Evolutionary conservation across 2,113 vertebrate genomes (phyloP).

Genomic region (Urocitellus parryii): DNA sequence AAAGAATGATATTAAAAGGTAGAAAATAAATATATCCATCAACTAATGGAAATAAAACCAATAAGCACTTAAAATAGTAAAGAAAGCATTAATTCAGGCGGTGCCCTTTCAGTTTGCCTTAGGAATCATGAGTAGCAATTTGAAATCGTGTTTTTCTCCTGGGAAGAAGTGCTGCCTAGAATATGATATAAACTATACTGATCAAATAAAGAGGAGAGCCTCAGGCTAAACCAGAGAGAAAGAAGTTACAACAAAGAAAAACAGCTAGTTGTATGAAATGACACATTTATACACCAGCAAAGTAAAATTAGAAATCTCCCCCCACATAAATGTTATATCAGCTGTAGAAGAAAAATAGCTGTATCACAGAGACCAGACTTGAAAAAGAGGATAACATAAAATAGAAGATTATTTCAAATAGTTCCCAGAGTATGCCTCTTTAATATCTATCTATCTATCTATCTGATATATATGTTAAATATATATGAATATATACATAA

Average conservation of each 20-base stretch:
- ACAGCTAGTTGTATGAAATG: conserved; percentile 88
- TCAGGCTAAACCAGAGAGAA: conserved; percentile 87
- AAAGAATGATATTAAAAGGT: conserved; percentile 78
- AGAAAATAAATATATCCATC: conserved; percentile 77
- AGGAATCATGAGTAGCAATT: conserved; percentile 88
- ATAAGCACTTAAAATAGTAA: conserved; percentile 84
- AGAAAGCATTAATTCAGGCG: conserved; percentile 88
- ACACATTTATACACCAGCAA: conserved; percentile 87
- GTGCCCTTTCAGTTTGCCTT: conserved; percentile 84
- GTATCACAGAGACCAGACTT: conserved; percentile 77
- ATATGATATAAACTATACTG: conserved; percentile 90
- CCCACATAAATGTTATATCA: conserved; percentile 83
- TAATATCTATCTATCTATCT: conserved; percentile 16
- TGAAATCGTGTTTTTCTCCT: conserved; percentile 88
- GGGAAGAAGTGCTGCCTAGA: conserved; percentile 87
- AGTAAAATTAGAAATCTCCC: conserved; percentile 87
- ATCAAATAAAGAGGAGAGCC: conserved; percentile 90
- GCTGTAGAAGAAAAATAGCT: conserved; percentile 83
- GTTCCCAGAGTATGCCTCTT: conserved; percentile 68
- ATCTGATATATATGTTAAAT: too few species aligned
- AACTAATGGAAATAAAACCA: conserved; percentile 87
- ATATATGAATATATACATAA: too few species aligned
- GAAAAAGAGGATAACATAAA: conserved; percentile 78
- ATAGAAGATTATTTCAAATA: conserved; percentile 78
- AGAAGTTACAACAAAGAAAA: conserved; percentile 90